Evolutionary conservation across 1,140 invertebrate species (phyloP), one percentile per base, ranked within the genome.

Genomic region (Drosophila ambigua): DNA sequence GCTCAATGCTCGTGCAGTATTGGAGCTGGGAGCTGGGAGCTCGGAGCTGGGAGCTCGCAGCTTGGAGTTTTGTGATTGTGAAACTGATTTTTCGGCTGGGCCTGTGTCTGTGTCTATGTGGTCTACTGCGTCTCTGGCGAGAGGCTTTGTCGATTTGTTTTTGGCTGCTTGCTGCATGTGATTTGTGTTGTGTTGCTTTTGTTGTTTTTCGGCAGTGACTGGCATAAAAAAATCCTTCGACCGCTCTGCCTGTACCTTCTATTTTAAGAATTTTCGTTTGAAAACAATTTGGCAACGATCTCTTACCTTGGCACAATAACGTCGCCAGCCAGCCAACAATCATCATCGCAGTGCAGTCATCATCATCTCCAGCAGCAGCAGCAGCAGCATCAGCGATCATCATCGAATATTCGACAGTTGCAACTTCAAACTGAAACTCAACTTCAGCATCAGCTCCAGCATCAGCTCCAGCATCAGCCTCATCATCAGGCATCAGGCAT

Each of bases 231-330:
- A 72, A 72, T 85, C 82, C 82, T 85, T 39, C 35, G 35, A 13
- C 35, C 11, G 35, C 4, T 39, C 58, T 53, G 43, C 13, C 31
- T 48, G 23, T 51, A 52, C 39, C 65, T 81, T 79, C 75, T 83
- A 84, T 87, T 85, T 87, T 57, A 82, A 88, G 78, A 85, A 87
- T 85, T 61, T 59, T 52, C 20, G 45, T 41, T 65, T 68, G 61
- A 66, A 63, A 73, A 79, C 71, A 75, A 87, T 85, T 85, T 85
- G 82, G 82, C 74, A 80, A 84, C 81, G 69, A 72, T 85, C 82
- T 88, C 82, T 85, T 85, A 81, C 82, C 82, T 87, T 87, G 82
- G 82, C 82, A 87, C 83, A 88, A 87, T 87, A 85, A 88, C 71
- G 83, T 82, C 75, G 77, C 67, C 51, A 60, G 35, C 24, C 64